phyloP scores from a whole-genome alignment of 2,113 vertebrate genomes.

The Oceanites oceanicus region DNA sequence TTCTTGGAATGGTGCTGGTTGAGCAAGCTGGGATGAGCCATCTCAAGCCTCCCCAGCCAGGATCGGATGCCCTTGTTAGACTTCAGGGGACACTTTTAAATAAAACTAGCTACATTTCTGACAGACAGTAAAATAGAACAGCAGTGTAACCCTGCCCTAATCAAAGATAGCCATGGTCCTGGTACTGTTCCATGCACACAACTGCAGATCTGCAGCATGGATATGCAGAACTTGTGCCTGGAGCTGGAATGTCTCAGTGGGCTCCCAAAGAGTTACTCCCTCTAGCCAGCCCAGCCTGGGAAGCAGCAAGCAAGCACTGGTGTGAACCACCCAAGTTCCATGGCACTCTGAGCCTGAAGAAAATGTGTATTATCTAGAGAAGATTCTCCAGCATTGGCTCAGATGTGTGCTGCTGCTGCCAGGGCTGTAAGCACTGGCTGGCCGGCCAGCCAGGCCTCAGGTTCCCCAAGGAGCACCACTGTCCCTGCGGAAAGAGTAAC shows the following conservation, averaged over 20 bases:
- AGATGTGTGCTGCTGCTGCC: neutral
- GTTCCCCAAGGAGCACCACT: neutral
- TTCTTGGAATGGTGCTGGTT: neutral
- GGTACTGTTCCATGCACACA: neutral
- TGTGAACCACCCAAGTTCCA: neutral
- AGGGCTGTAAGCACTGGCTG: neutral
- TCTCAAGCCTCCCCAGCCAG: neutral
- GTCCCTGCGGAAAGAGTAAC: neutral
- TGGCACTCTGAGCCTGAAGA: neutral
- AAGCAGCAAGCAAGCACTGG: neutral
- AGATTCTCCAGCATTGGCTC: neutral
- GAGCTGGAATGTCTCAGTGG: conserved; percentile 12
- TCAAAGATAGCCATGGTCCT: neutral
- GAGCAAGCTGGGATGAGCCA: neutral
- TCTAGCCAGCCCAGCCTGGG: neutral
- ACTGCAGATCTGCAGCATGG: neutral
- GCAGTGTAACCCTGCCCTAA: neutral
- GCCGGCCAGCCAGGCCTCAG: neutral
- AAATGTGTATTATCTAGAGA: neutral
- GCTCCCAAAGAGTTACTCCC: neutral
- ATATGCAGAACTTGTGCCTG: neutral
- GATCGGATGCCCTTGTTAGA: fast-evolving
- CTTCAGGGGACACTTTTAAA: neutral
- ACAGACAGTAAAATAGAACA: neutral
- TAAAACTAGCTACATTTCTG: neutral